These are phyloP conservation scores for Phalacrocorax brasilianus DNA, from an alignment of 2,113 vertebrate species.

Conservation along the genomic window DNA sequence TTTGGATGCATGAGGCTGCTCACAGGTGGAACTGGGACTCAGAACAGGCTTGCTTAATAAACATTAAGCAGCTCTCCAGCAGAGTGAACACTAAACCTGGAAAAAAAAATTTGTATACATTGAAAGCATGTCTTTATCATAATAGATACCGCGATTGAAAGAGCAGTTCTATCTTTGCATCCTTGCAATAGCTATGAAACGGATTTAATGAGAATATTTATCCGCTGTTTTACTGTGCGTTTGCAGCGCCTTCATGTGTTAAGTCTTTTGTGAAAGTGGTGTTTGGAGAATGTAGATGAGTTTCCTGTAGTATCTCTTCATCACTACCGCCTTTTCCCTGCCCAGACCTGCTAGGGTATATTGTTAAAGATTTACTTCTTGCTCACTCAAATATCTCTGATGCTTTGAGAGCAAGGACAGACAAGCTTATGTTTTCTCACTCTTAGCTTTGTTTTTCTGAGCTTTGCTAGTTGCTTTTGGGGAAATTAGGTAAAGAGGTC, in stretches of 20 bases:
- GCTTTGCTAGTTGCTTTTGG: neutral
- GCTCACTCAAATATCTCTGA: neutral
- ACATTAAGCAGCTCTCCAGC: neutral
- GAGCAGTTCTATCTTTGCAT: neutral
- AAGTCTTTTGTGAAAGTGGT: no score
- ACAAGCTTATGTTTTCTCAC: neutral
- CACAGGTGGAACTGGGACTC: neutral
- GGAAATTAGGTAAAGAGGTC: neutral
- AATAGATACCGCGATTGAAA: neutral
- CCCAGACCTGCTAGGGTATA: neutral
- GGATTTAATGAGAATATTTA: neutral
- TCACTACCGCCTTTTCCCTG: neutral
- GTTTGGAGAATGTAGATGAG: neutral
- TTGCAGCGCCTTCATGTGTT: neutral
- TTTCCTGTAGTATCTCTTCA: neutral
- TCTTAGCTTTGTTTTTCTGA: neutral
- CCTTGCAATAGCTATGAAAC: neutral
- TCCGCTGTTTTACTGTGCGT: neutral
- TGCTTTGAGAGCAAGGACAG: neutral
- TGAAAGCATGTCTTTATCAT: neutral
- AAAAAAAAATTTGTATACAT: neutral
- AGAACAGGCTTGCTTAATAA: neutral
- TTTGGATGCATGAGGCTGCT: neutral
- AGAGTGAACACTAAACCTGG: neutral
- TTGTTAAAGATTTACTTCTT: neutral